Evolutionary conservation across 2,888 invertebrate species (phyloP).

Genomic region (Byasa hedistus): DNA sequence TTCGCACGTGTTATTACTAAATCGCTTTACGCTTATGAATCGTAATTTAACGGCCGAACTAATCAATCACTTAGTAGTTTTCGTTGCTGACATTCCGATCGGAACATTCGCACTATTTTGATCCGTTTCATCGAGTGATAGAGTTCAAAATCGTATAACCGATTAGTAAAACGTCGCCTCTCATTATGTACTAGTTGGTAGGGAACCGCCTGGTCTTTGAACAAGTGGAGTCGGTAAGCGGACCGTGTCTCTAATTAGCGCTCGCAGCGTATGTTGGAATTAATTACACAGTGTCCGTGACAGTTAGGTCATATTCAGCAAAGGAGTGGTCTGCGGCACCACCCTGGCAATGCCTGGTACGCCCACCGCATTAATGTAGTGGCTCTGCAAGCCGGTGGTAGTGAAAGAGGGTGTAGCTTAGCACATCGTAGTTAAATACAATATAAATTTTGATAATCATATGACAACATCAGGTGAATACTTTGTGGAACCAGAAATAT

Average conservation of each 20-base stretch:
- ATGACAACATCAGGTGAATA: too few species aligned
- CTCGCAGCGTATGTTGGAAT: constrained; percentile 22
- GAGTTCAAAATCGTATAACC: constrained; percentile 9
- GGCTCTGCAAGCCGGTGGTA: background rate
- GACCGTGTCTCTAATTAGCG: constrained; percentile 23
- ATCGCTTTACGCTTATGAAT: constrained; percentile 18
- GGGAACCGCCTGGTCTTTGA: constrained; percentile 26
- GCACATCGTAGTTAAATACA: too few species aligned
- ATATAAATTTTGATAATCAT: too few species aligned
- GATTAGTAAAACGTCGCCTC: constrained; percentile 19
- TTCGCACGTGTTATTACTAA: background rate
- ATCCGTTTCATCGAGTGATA: constrained; percentile 2
- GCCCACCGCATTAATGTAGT: constrained; percentile 16
- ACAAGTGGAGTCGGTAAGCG: constrained; percentile 20
- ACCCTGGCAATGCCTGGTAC: constrained; percentile 10
- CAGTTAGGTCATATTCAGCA: constrained; percentile 22
- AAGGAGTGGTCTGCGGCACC: constrained; percentile 17
- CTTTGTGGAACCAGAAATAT: too few species aligned
- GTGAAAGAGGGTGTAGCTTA: too few species aligned
- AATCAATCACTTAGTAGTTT: constrained; percentile 30
- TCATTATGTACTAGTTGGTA: constrained; percentile 24
- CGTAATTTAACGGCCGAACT: constrained; percentile 5
- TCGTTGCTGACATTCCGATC: constrained; percentile 22
- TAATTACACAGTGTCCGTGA: constrained; percentile 23
- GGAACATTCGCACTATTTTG: constrained; percentile 1